Conservation (phyloP, 1,140 invertebrate genomes). For the Temnothorax curvispinosus region DNA sequence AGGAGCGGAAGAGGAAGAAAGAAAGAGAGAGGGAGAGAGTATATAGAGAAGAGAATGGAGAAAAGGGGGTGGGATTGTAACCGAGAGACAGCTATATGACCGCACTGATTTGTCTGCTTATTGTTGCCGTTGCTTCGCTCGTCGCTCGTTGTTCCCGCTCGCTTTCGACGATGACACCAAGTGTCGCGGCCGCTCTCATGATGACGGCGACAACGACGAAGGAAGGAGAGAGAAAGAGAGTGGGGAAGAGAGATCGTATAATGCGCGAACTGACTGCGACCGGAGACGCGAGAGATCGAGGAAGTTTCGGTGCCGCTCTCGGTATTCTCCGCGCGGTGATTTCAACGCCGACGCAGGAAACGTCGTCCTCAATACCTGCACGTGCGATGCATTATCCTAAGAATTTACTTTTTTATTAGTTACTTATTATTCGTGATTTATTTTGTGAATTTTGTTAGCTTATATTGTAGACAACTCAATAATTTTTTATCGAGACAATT, state of each 20-base stretch:
- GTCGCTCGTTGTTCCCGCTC: conserved; percentile 58
- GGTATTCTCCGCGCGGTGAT: conserved; percentile 11
- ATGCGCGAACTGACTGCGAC: not conserved
- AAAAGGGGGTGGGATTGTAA: conserved; percentile 63
- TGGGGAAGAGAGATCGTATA: not conserved
- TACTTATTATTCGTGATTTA: not conserved
- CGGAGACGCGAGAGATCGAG: conserved; percentile 13
- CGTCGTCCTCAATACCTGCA: not conserved
- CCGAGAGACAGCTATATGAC: conserved; percentile 74
- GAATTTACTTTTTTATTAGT: not conserved
- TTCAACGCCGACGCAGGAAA: conserved; percentile 51
- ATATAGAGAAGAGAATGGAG: conserved; percentile 24
- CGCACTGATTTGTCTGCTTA: conserved; percentile 77
- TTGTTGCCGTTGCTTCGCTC: conserved; percentile 68
- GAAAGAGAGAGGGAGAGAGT: not conserved
- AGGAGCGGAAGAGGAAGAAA: not conserved
- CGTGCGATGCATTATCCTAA: not conserved
- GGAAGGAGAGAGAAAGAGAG: not conserved
- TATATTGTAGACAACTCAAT: not conserved
- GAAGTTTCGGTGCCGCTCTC: conserved; percentile 6
- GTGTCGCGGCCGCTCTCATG: conserved; percentile 25
- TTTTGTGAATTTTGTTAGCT: not conserved
- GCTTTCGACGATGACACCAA: conserved; percentile 67
- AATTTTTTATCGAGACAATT: conserved; percentile 10
- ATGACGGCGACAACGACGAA: not conserved